Base-by-base conservation (phyloP, 2,888 invertebrate species). In the Hipparchia semele region DNA sequence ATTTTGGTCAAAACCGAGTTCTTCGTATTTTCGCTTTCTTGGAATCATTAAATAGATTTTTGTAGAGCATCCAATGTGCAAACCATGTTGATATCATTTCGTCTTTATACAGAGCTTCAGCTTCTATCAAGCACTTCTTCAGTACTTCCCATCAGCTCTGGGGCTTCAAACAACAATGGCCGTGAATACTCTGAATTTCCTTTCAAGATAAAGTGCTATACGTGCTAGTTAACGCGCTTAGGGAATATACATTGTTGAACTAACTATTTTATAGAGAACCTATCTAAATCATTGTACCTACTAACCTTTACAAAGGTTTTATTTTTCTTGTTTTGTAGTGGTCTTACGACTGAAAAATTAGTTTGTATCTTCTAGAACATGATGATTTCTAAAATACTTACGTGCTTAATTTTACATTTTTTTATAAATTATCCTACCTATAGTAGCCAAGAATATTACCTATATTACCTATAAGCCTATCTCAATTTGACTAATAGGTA, bases 171-270 rank as follows among this genome's bases (percentile, higher is more conserved):
- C n/a, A 51, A 61, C 61, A 69, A 61, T 49, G 68, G 68, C 68
- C 2, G 60, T 53, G 69, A 61, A 51, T 61, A 69, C 39, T 61
- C 61, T 69, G 53, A 33, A 61, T 51, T 69, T 69, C 69, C 69
- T 69, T 69, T 61, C 69, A 61, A 69, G 69, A 69, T 69, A 69
- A 53, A 61, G 53, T 69, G 53, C 39, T 69, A 61, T 69, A 61
- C 69, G 69, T 61, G 69, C 53, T 69, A 69, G 69, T 69, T 69
- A 69, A 39, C 51, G 23, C 61, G 69, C 60, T 69, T 45, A 53
- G 69, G 69, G 61, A 69, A 53, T 61, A 53, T 61, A 39, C 56
- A 51, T 33, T 65, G 65, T 65, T 23, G 8, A n/a, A 33, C 13
- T 33, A 51, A 51, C 23, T 64, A 64, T 64, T 64, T 51, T 23